Conservation (phyloP, 2,113 vertebrate species). For the Bubo scandiacus region DNA sequence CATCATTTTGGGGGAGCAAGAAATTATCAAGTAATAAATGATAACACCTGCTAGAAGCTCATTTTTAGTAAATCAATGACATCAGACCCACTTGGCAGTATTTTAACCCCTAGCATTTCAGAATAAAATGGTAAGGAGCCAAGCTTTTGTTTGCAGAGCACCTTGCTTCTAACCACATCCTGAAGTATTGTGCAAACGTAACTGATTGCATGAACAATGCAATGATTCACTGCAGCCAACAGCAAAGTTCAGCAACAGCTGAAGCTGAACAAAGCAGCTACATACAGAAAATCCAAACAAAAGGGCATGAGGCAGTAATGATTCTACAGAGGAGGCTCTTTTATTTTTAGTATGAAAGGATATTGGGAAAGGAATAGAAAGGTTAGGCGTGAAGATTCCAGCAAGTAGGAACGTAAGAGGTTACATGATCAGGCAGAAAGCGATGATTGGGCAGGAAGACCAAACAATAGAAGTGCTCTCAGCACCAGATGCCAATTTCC, state of each 20-base stretch:
- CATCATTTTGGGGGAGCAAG: background rate
- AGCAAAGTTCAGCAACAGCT: constrained; percentile 33
- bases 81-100: background rate
- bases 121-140: background rate
- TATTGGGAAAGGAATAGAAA: constrained; percentile 7
- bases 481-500: constrained; percentile 50
- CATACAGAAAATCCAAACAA: constrained; percentile 19
- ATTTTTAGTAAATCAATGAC: background rate
- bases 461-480: constrained; percentile 49
- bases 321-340: background rate
- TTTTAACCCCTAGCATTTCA: constrained; percentile 9
- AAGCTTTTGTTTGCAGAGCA: background rate
- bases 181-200: background rate
- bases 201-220: background rate
- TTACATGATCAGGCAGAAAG: background rate
- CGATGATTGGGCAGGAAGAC: constrained; percentile 16
- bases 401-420: background rate
- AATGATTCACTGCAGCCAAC: background rate
- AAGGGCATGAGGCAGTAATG: constrained; percentile 19
- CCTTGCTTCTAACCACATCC: background rate
- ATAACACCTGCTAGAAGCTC: background rate
- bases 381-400: constrained; percentile 14
- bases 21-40: background rate
- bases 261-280: background rate
- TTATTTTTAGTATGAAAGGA: constrained; percentile 24